Base-by-base conservation (phyloP, 2,797 vertebrate species). In the Acomys russatus region DNA sequence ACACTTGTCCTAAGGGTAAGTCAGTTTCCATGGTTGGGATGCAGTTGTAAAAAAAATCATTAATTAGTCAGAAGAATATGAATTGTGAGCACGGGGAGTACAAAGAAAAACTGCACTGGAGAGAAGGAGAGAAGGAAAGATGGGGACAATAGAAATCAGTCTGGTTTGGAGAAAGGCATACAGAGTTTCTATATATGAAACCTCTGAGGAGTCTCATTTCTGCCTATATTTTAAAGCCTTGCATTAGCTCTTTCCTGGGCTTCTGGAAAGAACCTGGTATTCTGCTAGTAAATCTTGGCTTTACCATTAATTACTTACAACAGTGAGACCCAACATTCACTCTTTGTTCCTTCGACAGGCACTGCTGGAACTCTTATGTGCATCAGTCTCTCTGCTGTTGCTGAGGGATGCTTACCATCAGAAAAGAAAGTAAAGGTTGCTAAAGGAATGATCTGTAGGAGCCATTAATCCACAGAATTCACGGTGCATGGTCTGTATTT, bases 401-500 rank as follows among this genome's bases (percentile, higher is more conserved):
- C 59, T 61, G n/a, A 9, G 14, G 73, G 33, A 56, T 51, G 78
- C 20, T 95, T 77, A 51, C n/a, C 59, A 93, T 51, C 56, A n/a
- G 61, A 61, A 79, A 79, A 44, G n/a, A 85, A 94, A 96, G 76
- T 22, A 71, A 93, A 85, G 33, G 8, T 63, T 77, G 94, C 25
- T 96, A 91, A 85, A 74, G n/a, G 76, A 92, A 92, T 92, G 64
- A 63, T 54, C 51, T 91, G 20, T 78, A 64, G 35, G 77, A 85
- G 61, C 56, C 51, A 91, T 64, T 88, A 87, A 96, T 91, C 88
- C 56, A 93, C 61, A 88, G 87, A 86, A 64, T 78, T 74, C 63
- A 76, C 71, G 87, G 49, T 90, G 66, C 90, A 93, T 96, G 96
- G 79, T 91, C 90, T 97, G 9, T 92, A 87, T 96, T 92, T 97